Conservation (phyloP, 2,113 vertebrate genomes). For the Myrmecobius fasciatus region DNA sequence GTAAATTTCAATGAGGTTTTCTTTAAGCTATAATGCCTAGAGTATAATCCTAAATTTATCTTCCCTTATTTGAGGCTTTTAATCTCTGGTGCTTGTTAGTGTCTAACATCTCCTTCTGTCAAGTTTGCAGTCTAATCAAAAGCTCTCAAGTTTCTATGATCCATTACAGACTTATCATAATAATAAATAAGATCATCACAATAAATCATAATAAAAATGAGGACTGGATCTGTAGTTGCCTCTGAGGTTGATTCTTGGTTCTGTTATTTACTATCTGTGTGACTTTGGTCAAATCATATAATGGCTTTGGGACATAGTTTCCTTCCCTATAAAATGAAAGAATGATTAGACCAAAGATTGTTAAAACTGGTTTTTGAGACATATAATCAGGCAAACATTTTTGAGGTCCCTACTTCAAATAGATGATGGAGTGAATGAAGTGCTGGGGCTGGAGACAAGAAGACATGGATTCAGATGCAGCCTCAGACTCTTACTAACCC, state of each 20-base stretch:
- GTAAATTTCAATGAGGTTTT: background rate
- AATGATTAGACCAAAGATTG: too few relatives aligned
- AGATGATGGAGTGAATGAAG: too few relatives aligned
- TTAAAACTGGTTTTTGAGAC: too few relatives aligned
- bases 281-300: background rate
- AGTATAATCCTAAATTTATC: background rate
- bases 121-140: background rate
- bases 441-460: too few relatives aligned
- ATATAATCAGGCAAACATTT: too few relatives aligned
- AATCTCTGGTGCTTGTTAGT: background rate
- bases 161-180: accelerated
- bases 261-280: background rate
- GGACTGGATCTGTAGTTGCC: background rate
- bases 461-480: too few relatives aligned
- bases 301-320: background rate
- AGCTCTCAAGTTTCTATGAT: background rate
- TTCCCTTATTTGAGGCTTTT: background rate
- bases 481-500: too few relatives aligned
- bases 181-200: background rate
- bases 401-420: too few relatives aligned
- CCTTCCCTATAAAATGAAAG: too few relatives aligned
- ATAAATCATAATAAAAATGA: background rate
- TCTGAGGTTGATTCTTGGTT: background rate
- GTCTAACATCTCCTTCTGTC: background rate
- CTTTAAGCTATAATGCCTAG: background rate